Evolutionary conservation across 2,113 vertebrate species (phyloP), one percentile per base, ranked within the genome.

Genomic region (Halichoerus grypus): DNA sequence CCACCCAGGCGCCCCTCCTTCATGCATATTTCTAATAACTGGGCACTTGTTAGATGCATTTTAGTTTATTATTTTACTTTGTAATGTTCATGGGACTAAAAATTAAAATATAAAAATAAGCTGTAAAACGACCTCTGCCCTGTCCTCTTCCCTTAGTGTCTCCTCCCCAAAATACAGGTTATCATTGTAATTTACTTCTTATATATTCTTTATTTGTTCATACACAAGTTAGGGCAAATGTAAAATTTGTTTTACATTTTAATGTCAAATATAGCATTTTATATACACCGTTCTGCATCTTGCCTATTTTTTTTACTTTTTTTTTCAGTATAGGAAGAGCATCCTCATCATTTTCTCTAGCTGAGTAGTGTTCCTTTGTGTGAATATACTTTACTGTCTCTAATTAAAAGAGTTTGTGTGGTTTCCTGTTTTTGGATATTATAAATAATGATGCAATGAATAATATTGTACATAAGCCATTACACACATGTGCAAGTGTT

Each of bases 61-160:
- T 57, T 19, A 71, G 28, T 71, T 83, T 79, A 49, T 92, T 59
- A 72, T 82, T 95, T 69, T 94, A 51, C 76, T 83, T 97, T 91
- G 15, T 65, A 74, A 69, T 24, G 85, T 49, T 77, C n/a, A 82
- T 7, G 65, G 0, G 8, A 72, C 69, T 69, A 67, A 94, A 94
- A 85, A 39, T 69, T 42, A 82, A 88, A 85, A 63, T 72, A 49
- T 12, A 74, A 81, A 96, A 95, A 79, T 12, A 63, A 24, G 2
- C 51, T 84, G 2, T 31, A 88, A 95, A 91, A 63, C 3, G 26
- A 93, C 31, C 89, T 26, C 39, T 8, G 57, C 18, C 3, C 61
- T 65, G 51, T 59, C 7, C 16, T 79, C 2, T 10, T 84, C 28
- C 4, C 53, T 76, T 67, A 84, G 13, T 53, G 21, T 88, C 21